These are phyloP conservation scores for Drosophila lutescens DNA, from an alignment of 2,888 invertebrate species.

Conservation along the genomic window DNA sequence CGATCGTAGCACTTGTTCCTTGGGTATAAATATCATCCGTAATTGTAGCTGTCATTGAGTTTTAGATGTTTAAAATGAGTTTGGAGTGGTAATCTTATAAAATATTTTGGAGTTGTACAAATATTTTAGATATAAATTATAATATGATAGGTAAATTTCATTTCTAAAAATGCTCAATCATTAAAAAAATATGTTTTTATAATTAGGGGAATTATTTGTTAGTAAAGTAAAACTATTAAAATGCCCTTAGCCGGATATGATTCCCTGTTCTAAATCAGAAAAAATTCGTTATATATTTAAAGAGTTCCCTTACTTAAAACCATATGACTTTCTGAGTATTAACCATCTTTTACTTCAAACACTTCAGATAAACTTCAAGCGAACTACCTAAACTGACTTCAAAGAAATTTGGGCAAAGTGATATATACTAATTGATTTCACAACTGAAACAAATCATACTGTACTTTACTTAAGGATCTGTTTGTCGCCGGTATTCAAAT, in stretches of 20 bases:
- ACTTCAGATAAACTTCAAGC: not conserved
- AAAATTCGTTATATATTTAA: not conserved
- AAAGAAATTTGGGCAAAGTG: constrained; percentile 2
- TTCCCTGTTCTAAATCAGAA: not conserved
- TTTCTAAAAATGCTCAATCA: no score
- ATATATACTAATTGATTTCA: constrained; percentile 37
- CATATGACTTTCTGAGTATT: constrained; percentile 1
- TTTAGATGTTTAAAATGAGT: constrained; percentile 4
- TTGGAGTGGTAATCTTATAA: not conserved
- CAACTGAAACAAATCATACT: constrained; percentile 18
- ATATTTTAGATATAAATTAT: no score
- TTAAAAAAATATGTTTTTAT: no score
- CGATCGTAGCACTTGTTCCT: constrained; percentile 4
- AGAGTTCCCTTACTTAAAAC: not conserved
- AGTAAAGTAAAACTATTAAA: no score
- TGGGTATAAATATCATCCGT: constrained; percentile 6
- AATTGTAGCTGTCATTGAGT: constrained; percentile 21
- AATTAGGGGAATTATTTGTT: no score
- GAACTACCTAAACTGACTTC: not conserved
- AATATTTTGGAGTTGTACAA: not conserved
- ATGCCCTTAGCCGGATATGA: no score
- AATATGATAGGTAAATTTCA: no score
- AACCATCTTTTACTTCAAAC: not conserved
- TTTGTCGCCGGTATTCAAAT: constrained; percentile 27
- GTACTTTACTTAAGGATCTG: constrained; percentile 1